Evolutionary conservation across 2,113 vertebrate genomes (phyloP).

Genomic region (Scolopax mira): DNA sequence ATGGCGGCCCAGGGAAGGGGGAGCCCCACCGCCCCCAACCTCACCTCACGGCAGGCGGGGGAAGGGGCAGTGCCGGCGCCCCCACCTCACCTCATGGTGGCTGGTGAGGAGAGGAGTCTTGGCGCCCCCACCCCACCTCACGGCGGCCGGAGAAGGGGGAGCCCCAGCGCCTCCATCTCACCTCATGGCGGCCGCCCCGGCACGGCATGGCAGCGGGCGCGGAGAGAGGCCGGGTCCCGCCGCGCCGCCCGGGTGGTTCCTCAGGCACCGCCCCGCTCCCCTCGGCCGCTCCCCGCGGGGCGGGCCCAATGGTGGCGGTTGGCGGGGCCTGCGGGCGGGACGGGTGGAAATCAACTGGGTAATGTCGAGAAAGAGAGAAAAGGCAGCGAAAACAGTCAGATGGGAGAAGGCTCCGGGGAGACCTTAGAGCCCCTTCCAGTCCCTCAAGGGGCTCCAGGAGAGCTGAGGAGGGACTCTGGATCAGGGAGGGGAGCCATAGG

Average conservation of each 20-base stretch:
- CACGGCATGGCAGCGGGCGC: rapidly evolving
- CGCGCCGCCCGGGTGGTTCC: not conserved
- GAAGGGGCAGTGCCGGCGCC: not conserved
- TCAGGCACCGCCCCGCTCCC: not conserved
- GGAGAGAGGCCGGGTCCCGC: rapidly evolving
- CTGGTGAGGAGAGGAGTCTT: too few relatives aligned
- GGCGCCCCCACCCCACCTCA: not conserved
- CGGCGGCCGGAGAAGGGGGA: not conserved
- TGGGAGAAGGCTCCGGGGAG: not conserved
- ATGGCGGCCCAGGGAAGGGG: not conserved
- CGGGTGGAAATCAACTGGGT: rapidly evolving
- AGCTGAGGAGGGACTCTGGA: not conserved
- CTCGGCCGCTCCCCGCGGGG: not conserved
- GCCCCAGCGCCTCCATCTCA: not conserved
- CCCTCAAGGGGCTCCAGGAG: not conserved
- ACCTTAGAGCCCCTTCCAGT: not conserved
- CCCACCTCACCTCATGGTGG: not conserved
- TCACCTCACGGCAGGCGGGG: not conserved
- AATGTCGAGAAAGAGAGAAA: not conserved
- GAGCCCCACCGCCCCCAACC: too few relatives aligned
- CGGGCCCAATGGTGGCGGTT: not conserved
- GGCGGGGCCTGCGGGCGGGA: rapidly evolving
- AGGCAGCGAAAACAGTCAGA: not conserved
- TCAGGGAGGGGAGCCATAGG: not conserved
- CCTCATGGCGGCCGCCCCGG: rapidly evolving